phyloP scores from a whole-genome alignment of 64 coral and sea anemone species.

The Montipora capricornis region DNA sequence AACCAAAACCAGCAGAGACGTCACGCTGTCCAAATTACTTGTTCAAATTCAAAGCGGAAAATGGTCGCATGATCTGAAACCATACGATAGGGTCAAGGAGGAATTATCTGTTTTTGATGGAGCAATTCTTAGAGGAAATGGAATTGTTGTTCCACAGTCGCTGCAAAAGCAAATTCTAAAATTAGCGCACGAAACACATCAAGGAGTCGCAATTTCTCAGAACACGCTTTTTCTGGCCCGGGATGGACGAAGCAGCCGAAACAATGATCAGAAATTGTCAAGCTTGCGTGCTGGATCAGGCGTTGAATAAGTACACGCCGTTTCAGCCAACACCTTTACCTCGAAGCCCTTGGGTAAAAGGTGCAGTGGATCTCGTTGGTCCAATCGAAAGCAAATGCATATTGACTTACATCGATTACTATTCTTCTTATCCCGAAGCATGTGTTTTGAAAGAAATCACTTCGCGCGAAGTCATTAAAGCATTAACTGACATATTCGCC shows the following conservation, averaged over 20 bases:
- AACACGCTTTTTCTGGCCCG: neutral
- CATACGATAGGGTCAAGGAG: too few species aligned
- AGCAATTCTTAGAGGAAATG: too few species aligned
- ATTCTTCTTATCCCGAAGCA: slow-evolving; percentile 40
- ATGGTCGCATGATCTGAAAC: too few species aligned
- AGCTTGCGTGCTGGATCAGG: slow-evolving; percentile 20
- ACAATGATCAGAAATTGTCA: neutral
- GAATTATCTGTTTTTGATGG: too few species aligned
- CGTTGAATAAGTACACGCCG: slow-evolving; percentile 22
- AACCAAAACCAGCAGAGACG: slow-evolving; percentile 26
- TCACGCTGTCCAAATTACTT: too few species aligned
- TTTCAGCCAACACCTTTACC: neutral
- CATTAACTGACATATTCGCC: too few species aligned
- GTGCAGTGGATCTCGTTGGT: too few species aligned
- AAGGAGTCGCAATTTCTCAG: slow-evolving; percentile 24
- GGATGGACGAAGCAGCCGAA: too few species aligned
- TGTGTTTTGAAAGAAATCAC: slow-evolving; percentile 2
- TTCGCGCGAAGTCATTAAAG: neutral
- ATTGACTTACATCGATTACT: neutral
- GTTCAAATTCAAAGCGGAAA: too few species aligned
- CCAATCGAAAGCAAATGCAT: too few species aligned
- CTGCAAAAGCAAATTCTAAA: neutral
- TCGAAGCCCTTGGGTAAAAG: too few species aligned
- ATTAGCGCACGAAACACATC: slow-evolving; percentile 51
- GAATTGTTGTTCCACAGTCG: too few species aligned